phyloP scores from a whole-genome alignment of 1,140 invertebrate species.

The Drosophila guanche region DNA sequence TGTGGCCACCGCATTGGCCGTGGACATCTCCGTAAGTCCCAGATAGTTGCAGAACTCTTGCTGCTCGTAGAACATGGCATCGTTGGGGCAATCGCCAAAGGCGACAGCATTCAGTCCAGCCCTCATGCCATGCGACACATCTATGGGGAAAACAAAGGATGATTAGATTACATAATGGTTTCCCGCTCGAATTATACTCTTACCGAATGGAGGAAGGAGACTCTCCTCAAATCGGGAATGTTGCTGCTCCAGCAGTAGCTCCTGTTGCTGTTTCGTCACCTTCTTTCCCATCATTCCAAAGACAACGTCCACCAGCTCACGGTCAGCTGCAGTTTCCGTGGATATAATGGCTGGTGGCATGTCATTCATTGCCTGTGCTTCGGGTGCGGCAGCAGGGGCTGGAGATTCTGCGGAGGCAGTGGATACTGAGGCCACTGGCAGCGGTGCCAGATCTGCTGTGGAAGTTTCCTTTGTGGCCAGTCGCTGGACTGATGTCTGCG shows the following conservation, averaged over 20 bases:
- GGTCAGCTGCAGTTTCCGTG: no score
- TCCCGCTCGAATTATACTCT: no score
- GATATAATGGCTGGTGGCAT: no score
- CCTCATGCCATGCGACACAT: conserved; percentile 1
- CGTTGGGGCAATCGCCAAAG: conserved; percentile 29
- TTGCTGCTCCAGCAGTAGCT: no score
- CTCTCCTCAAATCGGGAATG: no score
- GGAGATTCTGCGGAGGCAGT: background rate
- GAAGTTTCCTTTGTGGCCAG: conserved; percentile 49
- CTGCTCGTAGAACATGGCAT: conserved; percentile 66
- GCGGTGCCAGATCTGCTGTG: conserved; percentile 43
- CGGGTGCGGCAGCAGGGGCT: no score
- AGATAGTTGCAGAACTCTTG: conserved; percentile 81
- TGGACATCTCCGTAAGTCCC: conserved; percentile 71
- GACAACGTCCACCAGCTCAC: no score
- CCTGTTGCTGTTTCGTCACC: no score
- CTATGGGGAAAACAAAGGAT: background rate
- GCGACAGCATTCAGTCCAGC: background rate
- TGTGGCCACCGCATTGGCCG: conserved; percentile 69
- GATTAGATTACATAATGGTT: background rate
- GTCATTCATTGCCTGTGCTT: no score
- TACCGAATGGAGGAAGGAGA: no score
- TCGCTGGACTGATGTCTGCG: conserved; percentile 13
- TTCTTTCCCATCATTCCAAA: no score
- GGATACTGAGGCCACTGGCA: background rate